Evolutionary conservation across 2,888 invertebrate species (phyloP).

Genomic region (Phortica magna): DNA sequence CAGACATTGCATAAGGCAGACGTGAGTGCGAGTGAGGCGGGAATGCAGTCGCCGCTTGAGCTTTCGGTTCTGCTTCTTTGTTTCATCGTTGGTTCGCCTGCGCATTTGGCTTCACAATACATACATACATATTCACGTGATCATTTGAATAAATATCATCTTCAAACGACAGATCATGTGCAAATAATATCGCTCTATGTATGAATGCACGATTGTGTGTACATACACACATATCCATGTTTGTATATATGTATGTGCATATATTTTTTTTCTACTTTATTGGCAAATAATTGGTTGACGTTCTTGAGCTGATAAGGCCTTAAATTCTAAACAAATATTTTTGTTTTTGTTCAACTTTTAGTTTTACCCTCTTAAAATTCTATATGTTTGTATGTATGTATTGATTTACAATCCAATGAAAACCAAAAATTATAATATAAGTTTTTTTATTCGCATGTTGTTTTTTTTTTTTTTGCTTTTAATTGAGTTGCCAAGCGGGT

Average conservation of each 20-base stretch:
- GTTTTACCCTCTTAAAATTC: background rate
- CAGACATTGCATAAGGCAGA: too few species aligned
- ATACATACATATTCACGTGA: too few species aligned
- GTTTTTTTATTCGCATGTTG: too few species aligned
- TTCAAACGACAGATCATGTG: too few species aligned
- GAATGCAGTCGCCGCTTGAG: too few species aligned
- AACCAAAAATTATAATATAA: too few species aligned
- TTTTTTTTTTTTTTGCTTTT: background rate
- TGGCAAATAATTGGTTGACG: background rate
- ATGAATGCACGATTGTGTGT: background rate
- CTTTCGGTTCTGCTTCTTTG: too few species aligned
- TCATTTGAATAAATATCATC: too few species aligned
- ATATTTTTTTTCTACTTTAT: background rate
- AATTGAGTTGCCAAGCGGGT: slow-evolving; percentile 8
- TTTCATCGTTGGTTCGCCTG: too few species aligned
- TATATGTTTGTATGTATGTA: background rate
- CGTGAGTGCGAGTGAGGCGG: too few species aligned
- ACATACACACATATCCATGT: background rate
- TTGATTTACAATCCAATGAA: too few species aligned
- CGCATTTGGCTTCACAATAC: too few species aligned
- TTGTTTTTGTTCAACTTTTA: background rate
- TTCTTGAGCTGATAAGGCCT: background rate
- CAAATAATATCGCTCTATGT: background rate
- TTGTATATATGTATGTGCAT: background rate
- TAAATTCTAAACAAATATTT: background rate